A percentile compares a stretch with the other conserved stretches of the same genome.
Conservation (phyloP, 2,888 invertebrate species). For the Zaprionus bogoriensis region DNA sequence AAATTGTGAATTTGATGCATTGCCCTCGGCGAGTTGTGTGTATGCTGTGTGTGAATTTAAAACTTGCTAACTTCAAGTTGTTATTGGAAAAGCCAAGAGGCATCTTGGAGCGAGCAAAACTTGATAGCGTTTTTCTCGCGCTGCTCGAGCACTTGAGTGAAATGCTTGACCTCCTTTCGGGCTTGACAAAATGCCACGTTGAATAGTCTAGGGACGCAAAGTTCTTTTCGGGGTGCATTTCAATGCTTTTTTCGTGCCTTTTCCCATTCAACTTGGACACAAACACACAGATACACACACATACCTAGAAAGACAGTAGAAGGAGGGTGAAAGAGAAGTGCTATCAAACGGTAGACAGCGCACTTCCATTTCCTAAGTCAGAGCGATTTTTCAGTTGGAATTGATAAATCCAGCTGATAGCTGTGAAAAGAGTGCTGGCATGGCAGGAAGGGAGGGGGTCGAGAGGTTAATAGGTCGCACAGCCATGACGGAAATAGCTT, state of each 20-base stretch:
- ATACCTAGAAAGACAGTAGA: not conserved
- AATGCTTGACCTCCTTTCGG: constrained; percentile 40
- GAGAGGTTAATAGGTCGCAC: constrained; percentile 42
- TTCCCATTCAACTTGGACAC: constrained; percentile 25
- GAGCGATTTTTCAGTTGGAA: constrained; percentile 59
- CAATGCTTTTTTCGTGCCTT: constrained; percentile 9
- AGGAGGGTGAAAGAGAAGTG: not conserved
- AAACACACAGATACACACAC: not conserved
- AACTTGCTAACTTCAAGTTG: constrained; percentile 7
- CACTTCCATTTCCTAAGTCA: constrained; percentile 58
- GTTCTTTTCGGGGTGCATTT: constrained; percentile 7
- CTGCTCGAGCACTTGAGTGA: constrained; percentile 19
- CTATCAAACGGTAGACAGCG: constrained; percentile 25
- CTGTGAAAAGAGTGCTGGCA: constrained; percentile 23
- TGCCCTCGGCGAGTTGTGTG: not conserved
- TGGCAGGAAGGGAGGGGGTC: not conserved
- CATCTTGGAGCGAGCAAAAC: not conserved
- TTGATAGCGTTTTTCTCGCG: constrained; percentile 11
- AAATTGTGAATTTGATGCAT: constrained; percentile 17
- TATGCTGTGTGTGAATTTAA: no score
- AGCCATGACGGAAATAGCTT: constrained; percentile 62
- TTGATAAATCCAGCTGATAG: constrained; percentile 59
- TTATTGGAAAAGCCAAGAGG: constrained; percentile 4
- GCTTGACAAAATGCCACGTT: constrained; percentile 13
- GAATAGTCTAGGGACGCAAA: not conserved